These are phyloP conservation scores for Polyergus mexicanus DNA, from an alignment of 1,140 invertebrate species.

Conservation along the genomic window DNA sequence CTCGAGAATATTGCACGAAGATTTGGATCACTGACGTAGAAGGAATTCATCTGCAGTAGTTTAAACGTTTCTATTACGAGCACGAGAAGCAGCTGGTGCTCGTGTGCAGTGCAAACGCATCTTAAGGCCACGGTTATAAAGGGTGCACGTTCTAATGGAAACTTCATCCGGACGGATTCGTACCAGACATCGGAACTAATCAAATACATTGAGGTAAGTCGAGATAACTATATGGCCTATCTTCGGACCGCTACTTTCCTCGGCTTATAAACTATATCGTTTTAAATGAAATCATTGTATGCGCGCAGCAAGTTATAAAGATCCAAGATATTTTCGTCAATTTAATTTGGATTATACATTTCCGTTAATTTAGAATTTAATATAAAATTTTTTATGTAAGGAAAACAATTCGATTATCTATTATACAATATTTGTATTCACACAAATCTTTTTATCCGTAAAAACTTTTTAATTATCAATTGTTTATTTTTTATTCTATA, in stretches of 20 bases:
- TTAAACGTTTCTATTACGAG: conserved; percentile 44
- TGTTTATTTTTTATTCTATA: not conserved
- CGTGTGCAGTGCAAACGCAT: conserved; percentile 27
- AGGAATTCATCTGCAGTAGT: conserved; percentile 38
- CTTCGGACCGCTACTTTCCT: not conserved
- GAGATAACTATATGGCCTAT: conserved; percentile 13
- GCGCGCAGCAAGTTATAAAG: not conserved
- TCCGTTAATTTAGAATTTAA: conserved; percentile 2
- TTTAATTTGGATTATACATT: not conserved
- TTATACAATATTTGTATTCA: not conserved
- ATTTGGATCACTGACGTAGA: conserved; percentile 13
- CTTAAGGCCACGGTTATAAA: conserved; percentile 50
- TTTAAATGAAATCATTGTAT: conserved; percentile 13
- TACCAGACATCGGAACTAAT: conserved; percentile 49
- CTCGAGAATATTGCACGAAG: conserved; percentile 13
- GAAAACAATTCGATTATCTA: not conserved
- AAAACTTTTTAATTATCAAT: not conserved
- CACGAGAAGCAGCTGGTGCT: conserved; percentile 32
- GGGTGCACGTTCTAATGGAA: conserved; percentile 41
- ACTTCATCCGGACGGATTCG: conserved; percentile 33
- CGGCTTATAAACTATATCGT: not conserved
- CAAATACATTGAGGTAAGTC: conserved; percentile 26
- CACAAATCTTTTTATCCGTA: not conserved
- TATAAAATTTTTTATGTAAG: not conserved
- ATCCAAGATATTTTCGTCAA: not conserved